A percentile compares a stretch with the other conserved stretches of the same genome.
Conservation (phyloP, 2,888 invertebrate species). For the Tetragonula carbonaria region DNA sequence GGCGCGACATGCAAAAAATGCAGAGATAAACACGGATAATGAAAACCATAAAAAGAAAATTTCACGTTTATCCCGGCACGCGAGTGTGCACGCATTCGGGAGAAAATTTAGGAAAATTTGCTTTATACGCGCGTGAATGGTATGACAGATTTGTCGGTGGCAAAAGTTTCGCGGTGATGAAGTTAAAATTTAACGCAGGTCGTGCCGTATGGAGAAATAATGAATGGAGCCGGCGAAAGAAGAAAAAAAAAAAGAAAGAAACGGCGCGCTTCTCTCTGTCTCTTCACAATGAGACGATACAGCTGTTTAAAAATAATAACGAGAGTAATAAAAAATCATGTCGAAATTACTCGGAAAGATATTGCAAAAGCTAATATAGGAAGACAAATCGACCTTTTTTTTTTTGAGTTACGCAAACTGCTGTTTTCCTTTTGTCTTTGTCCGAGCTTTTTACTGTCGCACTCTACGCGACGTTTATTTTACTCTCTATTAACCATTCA, state of each 20-base stretch:
- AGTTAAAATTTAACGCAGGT: slow-evolving; percentile 1
- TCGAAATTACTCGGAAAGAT: not conserved
- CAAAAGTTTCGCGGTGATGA: not conserved
- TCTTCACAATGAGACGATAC: not conserved
- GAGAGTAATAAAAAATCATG: not conserved
- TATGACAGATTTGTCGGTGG: not conserved
- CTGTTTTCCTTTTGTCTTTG: not conserved
- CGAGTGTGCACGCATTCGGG: not conserved
- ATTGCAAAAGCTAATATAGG: not conserved
- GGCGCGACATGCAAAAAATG: not conserved
- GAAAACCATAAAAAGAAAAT: slow-evolving; percentile 2
- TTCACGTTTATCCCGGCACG: not conserved
- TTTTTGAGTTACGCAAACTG: too few relatives aligned
- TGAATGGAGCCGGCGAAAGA: not conserved
- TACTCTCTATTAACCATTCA: not conserved
- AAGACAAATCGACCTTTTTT: not conserved
- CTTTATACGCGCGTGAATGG: not conserved
- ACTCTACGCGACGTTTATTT: not conserved
- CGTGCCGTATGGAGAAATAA: not conserved
- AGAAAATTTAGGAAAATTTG: not conserved
- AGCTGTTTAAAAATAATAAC: slow-evolving; percentile 10
- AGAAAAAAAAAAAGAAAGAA: not conserved
- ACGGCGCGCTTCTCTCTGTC: too few relatives aligned
- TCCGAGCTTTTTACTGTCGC: too few relatives aligned
- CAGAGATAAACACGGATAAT: not conserved